Base-by-base conservation (phyloP, 2,113 vertebrate genomes). In the Phoenicopterus ruber region DNA sequence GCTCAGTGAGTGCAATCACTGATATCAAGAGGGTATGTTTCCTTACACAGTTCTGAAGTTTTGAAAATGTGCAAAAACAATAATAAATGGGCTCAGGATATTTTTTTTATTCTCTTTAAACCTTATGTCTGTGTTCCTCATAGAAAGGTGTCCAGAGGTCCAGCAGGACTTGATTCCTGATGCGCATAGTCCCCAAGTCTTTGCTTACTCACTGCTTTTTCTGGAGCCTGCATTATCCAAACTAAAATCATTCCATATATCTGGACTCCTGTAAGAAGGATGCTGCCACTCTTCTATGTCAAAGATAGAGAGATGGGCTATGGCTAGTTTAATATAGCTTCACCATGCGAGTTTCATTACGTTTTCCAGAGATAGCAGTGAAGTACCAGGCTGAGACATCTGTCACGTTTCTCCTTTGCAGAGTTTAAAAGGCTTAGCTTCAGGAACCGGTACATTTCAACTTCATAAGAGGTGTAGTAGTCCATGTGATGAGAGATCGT, bases 1-100 rank as follows among this genome's bases (percentile, higher is more conserved):
- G 99, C 98, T 99, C 99, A 8, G 99, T 99, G 97, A 99, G 99
- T 12, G 99, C 99, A 95, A 99, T 99, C 98, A 98, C 99, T 9
- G 99, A 99, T 97, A 99, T 99, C 97, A 99, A 99, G 97, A 99
- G 99, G 99, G 99, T 99, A 97, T 12, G 98, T 97, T 93, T 79
- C 90, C 36, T 77, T 80, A 80, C 55, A 42, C 14, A 16, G 14
- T 71, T 54, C 46, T 65, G 40, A 42, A 12, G 52, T 47, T 42
- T 29, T 9, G 34, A 11, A 50, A n/a, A 38, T 1, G n/a, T 85
- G n/a, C 47, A 22, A 63, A 71, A 32, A 0, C 25, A 28, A 3
- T 46, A 38, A 13, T 1, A 22, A 63, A 65, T 50, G 9, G 28
- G 40, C n/a, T 62, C 59, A 28, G 80, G 10, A 17, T 36, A 3